phyloP scores from a whole-genome alignment of 30 jellyfish, hydroid and myxozoan species.

The Aurelia aurita region DNA sequence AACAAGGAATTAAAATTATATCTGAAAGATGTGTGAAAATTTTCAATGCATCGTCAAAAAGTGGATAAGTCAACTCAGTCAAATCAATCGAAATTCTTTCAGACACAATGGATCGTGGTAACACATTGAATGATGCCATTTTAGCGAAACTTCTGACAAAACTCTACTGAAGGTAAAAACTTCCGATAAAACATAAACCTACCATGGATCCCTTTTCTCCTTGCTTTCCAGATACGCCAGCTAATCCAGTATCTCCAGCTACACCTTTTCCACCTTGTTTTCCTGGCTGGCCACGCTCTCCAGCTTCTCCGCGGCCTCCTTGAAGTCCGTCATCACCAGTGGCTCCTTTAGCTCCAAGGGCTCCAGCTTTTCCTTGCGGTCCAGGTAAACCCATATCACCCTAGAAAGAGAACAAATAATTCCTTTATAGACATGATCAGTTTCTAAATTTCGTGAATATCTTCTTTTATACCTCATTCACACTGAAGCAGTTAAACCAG shows the following conservation, averaged over 20 bases:
- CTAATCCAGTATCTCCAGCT: conserved; percentile 51
- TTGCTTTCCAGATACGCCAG: conserved; percentile 64
- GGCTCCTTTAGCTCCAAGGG: conserved; percentile 62
- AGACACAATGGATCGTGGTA: too few species aligned
- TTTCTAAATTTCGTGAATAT: too few species aligned
- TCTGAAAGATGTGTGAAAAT: too few species aligned
- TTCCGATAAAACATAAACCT: background rate
- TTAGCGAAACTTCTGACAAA: too few species aligned
- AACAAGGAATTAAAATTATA: background rate
- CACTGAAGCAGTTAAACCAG: too few species aligned
- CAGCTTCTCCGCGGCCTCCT: conserved; percentile 81
- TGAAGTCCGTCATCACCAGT: conserved; percentile 70
- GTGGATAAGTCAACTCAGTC: too few species aligned
- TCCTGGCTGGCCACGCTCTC: conserved; percentile 78
- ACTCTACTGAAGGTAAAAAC: too few species aligned
- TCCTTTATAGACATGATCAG: too few species aligned
- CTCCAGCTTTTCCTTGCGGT: conserved; percentile 62
- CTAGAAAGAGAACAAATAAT: background rate
- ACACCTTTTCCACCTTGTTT: conserved; percentile 53
- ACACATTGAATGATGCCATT: too few species aligned
- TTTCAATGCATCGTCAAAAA: too few species aligned
- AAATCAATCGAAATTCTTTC: too few species aligned
- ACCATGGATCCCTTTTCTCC: conserved; percentile 74
- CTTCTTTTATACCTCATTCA: too few species aligned
- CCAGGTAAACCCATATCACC: conserved; percentile 76